Evolutionary conservation across 2,113 vertebrate species (phyloP).

Genomic region (Melierax canorus): DNA sequence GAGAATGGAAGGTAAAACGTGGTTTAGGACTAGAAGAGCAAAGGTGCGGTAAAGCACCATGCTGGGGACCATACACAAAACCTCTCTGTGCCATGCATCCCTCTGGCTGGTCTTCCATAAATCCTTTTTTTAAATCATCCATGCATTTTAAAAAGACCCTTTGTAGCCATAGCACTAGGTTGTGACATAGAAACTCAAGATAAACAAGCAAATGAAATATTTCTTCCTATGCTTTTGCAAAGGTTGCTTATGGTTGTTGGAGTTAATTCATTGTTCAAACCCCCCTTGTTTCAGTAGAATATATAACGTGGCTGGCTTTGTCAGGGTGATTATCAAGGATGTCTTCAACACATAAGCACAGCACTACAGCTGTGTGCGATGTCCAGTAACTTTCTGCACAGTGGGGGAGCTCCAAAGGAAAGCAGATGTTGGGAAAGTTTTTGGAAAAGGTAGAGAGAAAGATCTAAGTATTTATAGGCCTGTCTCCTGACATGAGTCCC

Average conservation of each 20-base stretch:
- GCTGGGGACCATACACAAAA: neutral
- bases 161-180: neutral
- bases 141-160: neutral
- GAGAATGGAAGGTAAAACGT: neutral
- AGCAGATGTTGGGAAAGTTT: neutral
- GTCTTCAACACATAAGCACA: neutral
- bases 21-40: neutral
- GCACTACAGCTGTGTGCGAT: neutral
- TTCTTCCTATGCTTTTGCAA: neutral
- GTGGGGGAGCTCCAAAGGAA: neutral
- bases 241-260: neutral
- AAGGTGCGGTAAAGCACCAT: neutral
- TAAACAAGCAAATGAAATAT: neutral
- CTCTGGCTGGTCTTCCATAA: neutral
- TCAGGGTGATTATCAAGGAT: neutral
- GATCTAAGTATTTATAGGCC: slow-evolving; percentile 19
- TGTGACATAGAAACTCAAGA: neutral
- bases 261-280: neutral
- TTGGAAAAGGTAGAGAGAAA: neutral
- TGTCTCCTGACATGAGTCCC: neutral
- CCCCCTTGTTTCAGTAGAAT: neutral
- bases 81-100: rapidly evolving
- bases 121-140: neutral
- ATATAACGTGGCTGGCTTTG: neutral
- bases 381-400: neutral